phyloP scores from a whole-genome alignment of 2,888 invertebrate genomes.

The Drosophila fulvimacula region DNA sequence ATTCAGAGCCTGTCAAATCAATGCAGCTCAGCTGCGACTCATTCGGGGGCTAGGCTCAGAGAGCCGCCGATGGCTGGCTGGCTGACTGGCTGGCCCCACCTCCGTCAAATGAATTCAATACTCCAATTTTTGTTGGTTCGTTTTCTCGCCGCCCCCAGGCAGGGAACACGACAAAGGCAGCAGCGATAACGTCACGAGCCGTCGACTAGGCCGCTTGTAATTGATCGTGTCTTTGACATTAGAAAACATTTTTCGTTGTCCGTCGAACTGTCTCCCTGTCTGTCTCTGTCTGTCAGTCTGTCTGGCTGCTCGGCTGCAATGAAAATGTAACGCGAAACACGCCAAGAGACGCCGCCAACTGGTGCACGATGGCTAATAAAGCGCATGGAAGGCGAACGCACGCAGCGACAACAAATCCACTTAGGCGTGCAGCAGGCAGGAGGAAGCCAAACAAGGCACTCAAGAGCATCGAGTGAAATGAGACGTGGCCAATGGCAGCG shows the following conservation, averaged over 20 bases:
- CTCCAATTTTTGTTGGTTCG: constrained; percentile 2
- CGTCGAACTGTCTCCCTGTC: constrained; percentile 10
- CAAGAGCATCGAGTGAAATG: constrained; percentile 54
- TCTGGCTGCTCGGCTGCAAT: constrained; percentile 34
- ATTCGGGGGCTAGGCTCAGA: constrained; percentile 34
- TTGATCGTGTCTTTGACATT: constrained; percentile 77
- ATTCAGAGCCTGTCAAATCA: constrained; percentile 26
- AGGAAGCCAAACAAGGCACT: constrained; percentile 67
- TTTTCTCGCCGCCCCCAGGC: constrained; percentile 3
- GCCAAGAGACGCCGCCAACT: constrained; percentile 66
- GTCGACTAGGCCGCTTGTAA: constrained; percentile 69
- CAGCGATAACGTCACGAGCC: constrained; percentile 55
- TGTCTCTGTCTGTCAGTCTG: neutral
- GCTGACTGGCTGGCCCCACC: constrained; percentile 3
- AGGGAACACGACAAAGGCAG: constrained; percentile 7
- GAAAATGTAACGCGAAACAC: constrained; percentile 56
- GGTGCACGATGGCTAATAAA: constrained; percentile 76
- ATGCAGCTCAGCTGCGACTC: constrained; percentile 21
- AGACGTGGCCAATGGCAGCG: constrained; percentile 44
- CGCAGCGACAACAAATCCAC: constrained; percentile 77
- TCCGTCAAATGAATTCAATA: constrained; percentile 10
- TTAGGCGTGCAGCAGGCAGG: constrained; percentile 69
- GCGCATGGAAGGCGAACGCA: constrained; percentile 64
- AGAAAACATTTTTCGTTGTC: constrained; percentile 61
- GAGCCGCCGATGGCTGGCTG: too few relatives aligned